Base-by-base conservation (phyloP, 2,113 vertebrate genomes). In the Boleophthalmus pectinirostris region DNA sequence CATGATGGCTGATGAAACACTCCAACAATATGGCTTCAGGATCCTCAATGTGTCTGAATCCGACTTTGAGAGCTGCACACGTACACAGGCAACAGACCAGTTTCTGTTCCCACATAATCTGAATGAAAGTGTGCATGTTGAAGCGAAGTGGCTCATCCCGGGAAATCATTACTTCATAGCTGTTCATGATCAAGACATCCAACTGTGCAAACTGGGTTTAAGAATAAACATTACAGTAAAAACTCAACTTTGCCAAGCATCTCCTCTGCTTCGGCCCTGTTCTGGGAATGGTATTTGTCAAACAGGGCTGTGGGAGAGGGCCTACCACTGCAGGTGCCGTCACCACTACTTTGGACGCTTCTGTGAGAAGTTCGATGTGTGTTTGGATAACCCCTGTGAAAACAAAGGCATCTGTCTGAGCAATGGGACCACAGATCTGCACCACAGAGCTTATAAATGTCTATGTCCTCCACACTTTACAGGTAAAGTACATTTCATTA, bases 141-240 rank as follows among this genome's bases (percentile, higher is more conserved):
- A 93, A 38, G 79, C 90, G 14, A 90, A 87, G 24, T 94, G 94
- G 94, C 90, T 97, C 9, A 33, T 66, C 65, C 81, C 72, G 24
- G 95, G 95, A 63, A 92, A 86, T 51, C 94, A 93, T 84, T 96
- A 95, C 78, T 95, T 96, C 60, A 88, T 91, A 10, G 95, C 92
- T 15, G 67, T 91, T 29, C 90, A 78, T n/a, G 79, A 75, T 43
- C 91, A 66, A 57, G 92, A 93, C 9, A 72, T 83, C 0, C 76
- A 74, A 0, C 43, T 95, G 80, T 97, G 95, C 80, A 78, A 70
- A 20, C 73, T 92, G 7, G 95, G 96, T 53, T 89, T 96, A 38
- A 88, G 92, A 70, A 83, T 97, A 69, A 94, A 93, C 0, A 73
- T 97, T 21, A 94, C 93, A 0, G 92, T 96, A 57, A 96, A 94